Evolutionary conservation across 2,113 vertebrate species (phyloP).

Genomic region (Corvus hawaiiensis): DNA sequence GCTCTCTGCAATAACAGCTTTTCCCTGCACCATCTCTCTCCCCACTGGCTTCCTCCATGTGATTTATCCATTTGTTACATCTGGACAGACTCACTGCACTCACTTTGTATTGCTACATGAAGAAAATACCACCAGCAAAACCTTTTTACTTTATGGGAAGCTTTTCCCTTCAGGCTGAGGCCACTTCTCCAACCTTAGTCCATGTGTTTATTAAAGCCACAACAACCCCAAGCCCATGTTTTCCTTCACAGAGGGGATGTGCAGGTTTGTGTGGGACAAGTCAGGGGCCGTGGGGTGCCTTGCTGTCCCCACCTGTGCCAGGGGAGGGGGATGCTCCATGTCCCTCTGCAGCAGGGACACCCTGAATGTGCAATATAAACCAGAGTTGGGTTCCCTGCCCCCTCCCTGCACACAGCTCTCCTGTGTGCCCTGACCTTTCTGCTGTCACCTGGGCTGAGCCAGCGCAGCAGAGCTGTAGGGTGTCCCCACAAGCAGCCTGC

Average conservation of each 20-base stretch:
- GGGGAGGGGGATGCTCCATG: not conserved
- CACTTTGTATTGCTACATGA: not conserved
- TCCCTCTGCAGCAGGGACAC: not conserved
- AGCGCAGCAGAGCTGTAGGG: not conserved
- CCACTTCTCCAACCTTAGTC: not conserved
- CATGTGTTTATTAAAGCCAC: not conserved
- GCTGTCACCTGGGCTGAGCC: not conserved
- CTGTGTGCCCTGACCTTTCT: not conserved
- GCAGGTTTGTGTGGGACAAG: not conserved
- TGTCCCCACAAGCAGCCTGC: fast-evolving
- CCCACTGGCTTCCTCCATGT: not conserved
- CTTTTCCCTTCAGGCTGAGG: not conserved
- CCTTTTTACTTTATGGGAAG: not conserved
- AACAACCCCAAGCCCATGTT: not conserved
- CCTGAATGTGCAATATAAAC: not conserved
- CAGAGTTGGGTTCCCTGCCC: not conserved
- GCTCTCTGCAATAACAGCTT: not conserved
- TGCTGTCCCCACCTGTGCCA: not conserved
- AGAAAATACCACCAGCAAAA: not conserved
- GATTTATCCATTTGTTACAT: not conserved
- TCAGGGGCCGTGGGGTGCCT: not conserved
- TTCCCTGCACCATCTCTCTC: fast-evolving
- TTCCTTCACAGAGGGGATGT: not conserved
- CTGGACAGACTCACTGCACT: not conserved
- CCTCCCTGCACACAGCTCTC: not conserved